Conservation (phyloP, 2,113 vertebrate species). For the Aegypius monachus region DNA sequence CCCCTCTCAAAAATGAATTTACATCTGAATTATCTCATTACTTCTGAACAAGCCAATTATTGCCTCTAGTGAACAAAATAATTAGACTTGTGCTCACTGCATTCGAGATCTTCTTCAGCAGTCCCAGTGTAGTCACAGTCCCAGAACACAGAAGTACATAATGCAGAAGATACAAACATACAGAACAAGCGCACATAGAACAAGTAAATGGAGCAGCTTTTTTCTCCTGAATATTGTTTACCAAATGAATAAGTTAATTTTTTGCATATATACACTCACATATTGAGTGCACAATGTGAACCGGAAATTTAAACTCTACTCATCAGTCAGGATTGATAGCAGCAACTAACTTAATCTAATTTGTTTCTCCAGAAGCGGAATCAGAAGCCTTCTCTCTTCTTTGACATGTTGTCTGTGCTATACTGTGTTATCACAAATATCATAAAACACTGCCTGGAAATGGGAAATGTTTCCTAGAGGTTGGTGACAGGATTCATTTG, state of each 20-base stretch:
- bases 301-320: not conserved
- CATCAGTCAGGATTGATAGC: not conserved
- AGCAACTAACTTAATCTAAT: not conserved
- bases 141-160: not conserved
- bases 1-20: slow-evolving; percentile 69
- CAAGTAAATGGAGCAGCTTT: not conserved
- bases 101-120: not conserved
- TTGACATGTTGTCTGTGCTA: not conserved
- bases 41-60: slow-evolving; percentile 71
- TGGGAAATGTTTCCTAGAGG: not conserved
- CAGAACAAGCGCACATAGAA: not conserved
- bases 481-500: not conserved
- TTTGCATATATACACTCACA: not conserved
- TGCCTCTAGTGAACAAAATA: slow-evolving; percentile 64
- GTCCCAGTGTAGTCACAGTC: not conserved
- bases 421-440: fast-evolving
- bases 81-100: slow-evolving; percentile 54
- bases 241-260: not conserved
- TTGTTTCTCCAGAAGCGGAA: not conserved
- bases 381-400: not conserved
- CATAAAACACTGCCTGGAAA: not conserved
- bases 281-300: fast-evolving
- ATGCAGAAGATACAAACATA: not conserved
- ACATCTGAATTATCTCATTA: slow-evolving; percentile 76
- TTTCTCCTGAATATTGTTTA: not conserved